Evolutionary conservation across 2,888 invertebrate genomes (phyloP), one percentile per base, ranked within the genome.

Genomic region (Elegia similella): DNA sequence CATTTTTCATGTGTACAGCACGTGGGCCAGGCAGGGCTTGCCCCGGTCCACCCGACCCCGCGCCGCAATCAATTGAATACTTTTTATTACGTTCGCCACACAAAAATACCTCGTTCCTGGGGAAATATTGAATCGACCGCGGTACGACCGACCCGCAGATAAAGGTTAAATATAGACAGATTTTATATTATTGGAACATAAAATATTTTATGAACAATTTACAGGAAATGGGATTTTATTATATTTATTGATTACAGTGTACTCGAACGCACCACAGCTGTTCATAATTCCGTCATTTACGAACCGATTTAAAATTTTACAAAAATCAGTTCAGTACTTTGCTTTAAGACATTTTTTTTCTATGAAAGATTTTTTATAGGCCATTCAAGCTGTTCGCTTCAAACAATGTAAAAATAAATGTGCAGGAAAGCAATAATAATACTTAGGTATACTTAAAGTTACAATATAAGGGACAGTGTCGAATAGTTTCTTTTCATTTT

Each of bases 1-100:
- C 70, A 79, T 84, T 80, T 84, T 76, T 84, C 83, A 81, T 81
- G 72, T 72, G 73, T 77, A 78, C 73, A 75, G 77, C 78, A 82
- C 75, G 74, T 75, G 75, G 70, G 65, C 72, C 67, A 65, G 64
- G 64, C 62, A 61, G 64, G 60, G 58, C 66, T 65, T 66, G 63
- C 70, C 65, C 68, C 67, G 69, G 65, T 65, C 63, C 67, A 65
- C 65, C 62, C 63, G 64, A 63, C 60, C 64, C 68, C 67, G 64
- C 62, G 67, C 77, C 73, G 78, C 76, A 80, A 82, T 84, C 82
- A 82, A 84, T 84, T 76, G 72, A 68, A 74, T 72, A 69, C 66
- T 75, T 80, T 83, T 82, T 83, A 81, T 79, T 74, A 74, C 73
- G 48, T 57, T 65, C 65, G 63, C 70, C 62, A 61, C 61, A 70